Percentiles rank a stretch among this genome's conserved stretches.
Conservation (phyloP, 2,888 invertebrate species). For the Oxytorus armatus region DNA sequence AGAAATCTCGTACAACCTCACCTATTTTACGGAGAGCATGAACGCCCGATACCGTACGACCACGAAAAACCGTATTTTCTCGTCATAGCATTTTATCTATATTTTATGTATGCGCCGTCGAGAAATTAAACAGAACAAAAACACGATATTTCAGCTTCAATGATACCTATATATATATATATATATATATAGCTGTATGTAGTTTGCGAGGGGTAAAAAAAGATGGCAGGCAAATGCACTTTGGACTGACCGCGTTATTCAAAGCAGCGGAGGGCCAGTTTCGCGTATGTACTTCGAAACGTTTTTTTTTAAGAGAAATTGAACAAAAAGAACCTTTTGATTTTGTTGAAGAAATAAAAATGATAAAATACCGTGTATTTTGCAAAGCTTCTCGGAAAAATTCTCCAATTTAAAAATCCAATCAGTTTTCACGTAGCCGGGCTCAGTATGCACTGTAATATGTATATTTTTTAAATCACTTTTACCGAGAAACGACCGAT, state of each 20-base stretch:
- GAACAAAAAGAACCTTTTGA: background rate
- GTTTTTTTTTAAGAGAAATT: constrained; percentile 18
- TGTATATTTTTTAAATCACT: background rate
- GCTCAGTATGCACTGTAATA: constrained; percentile 1
- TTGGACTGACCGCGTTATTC: too few species aligned
- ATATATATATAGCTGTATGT: background rate
- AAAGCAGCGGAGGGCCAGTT: too few species aligned
- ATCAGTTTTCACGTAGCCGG: constrained; percentile 26
- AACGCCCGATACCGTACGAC: constrained; percentile 39
- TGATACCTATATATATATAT: background rate
- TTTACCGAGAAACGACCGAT: background rate
- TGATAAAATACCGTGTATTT: constrained; percentile 7
- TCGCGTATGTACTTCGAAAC: too few species aligned
- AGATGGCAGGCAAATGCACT: too few species aligned
- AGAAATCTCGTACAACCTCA: too few species aligned
- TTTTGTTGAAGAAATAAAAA: background rate
- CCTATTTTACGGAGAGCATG: constrained; percentile 57
- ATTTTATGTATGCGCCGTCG: too few species aligned
- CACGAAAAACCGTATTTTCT: constrained; percentile 48
- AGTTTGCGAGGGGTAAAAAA: too few species aligned
- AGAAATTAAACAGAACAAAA: background rate
- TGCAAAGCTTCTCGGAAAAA: background rate
- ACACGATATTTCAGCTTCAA: background rate
- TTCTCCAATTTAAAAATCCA: background rate
- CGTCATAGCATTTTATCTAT: constrained; percentile 63